A percentile compares a stretch with the other conserved stretches of the same genome.
Evolutionary conservation across 1,140 invertebrate species (phyloP).

Genomic region (Sycobia sp.): DNA sequence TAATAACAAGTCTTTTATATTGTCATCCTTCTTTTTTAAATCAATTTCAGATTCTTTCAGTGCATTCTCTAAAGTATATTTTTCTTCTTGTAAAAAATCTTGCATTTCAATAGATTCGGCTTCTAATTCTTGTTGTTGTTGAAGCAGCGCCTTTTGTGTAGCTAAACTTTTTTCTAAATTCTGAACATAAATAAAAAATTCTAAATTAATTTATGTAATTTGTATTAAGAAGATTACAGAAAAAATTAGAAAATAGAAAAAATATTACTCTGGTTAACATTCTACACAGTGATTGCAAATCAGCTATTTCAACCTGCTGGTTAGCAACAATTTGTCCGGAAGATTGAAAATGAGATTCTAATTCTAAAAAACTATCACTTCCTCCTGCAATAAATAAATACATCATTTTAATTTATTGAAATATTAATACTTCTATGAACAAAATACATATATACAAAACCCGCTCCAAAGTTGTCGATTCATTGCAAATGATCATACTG

Average conservation of each 20-base stretch:
- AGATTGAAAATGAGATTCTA: constrained; percentile 75
- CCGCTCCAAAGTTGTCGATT: too few species aligned
- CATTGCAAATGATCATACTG: too few species aligned
- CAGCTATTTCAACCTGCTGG: constrained; percentile 78
- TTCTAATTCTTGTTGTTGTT: constrained; percentile 75
- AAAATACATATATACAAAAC: too few species aligned
- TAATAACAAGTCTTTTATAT: constrained; percentile 60
- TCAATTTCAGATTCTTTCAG: constrained; percentile 76
- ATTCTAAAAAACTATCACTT: constrained; percentile 72
- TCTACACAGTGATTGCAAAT: constrained; percentile 69
- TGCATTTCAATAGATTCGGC: constrained; percentile 74
- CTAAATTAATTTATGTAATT: background rate
- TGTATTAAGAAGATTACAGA: too few species aligned
- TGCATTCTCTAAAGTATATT: constrained; percentile 72
- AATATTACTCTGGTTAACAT: constrained; percentile 66
- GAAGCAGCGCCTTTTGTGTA: constrained; percentile 69
- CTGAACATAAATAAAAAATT: constrained; percentile 49
- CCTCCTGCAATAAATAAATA: constrained; percentile 52
- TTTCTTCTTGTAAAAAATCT: constrained; percentile 80
- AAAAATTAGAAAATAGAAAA: background rate
- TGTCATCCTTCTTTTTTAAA: constrained; percentile 57
- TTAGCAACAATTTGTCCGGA: constrained; percentile 75
- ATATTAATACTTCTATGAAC: too few species aligned
- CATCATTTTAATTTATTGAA: too few species aligned
- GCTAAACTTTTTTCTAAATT: constrained; percentile 72